These are phyloP conservation scores for Barypeithes pellucidus DNA, from an alignment of 2,888 invertebrate genomes.

Conservation along the genomic window DNA sequence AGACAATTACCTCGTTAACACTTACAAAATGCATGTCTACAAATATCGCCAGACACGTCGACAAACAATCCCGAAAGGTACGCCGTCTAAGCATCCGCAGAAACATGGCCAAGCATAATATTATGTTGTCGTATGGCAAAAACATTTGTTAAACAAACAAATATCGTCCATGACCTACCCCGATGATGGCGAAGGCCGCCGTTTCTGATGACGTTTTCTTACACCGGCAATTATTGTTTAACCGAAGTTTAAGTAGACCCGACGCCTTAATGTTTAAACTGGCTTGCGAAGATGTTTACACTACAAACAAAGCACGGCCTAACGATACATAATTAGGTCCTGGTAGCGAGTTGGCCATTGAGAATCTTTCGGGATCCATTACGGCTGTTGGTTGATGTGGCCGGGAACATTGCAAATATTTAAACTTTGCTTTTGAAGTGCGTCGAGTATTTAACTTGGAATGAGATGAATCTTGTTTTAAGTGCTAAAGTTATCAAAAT, in stretches of 20 bases:
- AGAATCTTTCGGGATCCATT: conserved; percentile 31
- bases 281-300: conserved; percentile 68
- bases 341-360: conserved; percentile 32
- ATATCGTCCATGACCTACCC: conserved; percentile 48
- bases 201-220: conserved; percentile 34
- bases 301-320: conserved; percentile 67
- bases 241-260: conserved; percentile 10
- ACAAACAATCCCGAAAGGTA: conserved; percentile 38
- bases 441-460: background rate
- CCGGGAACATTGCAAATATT: conserved; percentile 24
- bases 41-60: conserved; percentile 33
- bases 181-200: conserved; percentile 35
- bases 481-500: too few species aligned
- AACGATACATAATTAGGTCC: conserved; percentile 66
- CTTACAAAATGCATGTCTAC: conserved; percentile 13
- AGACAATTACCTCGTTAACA: conserved; percentile 14
- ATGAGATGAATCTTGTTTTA: too few species aligned
- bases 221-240: conserved; percentile 41
- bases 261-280: conserved; percentile 65
- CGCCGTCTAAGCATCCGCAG: conserved; percentile 24
- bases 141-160: conserved; percentile 48
- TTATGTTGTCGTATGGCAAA: conserved; percentile 37
- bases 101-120: conserved; percentile 48
- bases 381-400: conserved; percentile 15
- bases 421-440: conserved; percentile 7